Evolutionary conservation across 1,140 invertebrate genomes (phyloP), one percentile per base, ranked within the genome.

Genomic region (Sarcophaga bullata): DNA sequence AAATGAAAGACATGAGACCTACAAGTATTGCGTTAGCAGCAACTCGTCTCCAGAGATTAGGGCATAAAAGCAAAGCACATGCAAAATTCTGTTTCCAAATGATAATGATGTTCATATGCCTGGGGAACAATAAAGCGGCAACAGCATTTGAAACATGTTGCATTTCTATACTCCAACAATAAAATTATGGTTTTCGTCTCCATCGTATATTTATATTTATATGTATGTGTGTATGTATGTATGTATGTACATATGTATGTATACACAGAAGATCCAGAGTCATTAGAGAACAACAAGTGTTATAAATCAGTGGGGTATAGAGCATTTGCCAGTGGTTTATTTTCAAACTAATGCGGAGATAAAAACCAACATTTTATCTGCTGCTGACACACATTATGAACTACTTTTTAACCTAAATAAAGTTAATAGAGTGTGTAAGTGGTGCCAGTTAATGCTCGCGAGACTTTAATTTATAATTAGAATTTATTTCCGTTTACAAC

Each of bases 221-320:
- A 37, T 37, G 4, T 37, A 37, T 37, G 4, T 37, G 4, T 37
- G 4, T 37, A 37, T 37, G 25, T 37, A 37, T 37, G 25, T 37
- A 37, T 37, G 25, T 37, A 37, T 37, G 25, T 37, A 37, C 25
- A 37, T n/a, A n/a, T 37, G 25, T 37, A 37, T 37, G 4, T 37
- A 37, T 37, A 37, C 4, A 37, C 25, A 1, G 25, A 37, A 37
- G 25, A 37, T 37, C 25, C 25, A 37, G 25, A 58, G 54, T 58
- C 54, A 58, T 58, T 58, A 58, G n/a, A 58, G 54, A 15, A 58
- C 13, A 58, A 58, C 54, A 58, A 58, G 54, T 58, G 54, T 58
- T 58, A 58, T 58, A 58, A 58, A 58, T 58, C 54, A 58, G 54
- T 58, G 54, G 54, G 54, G 9, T 13, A 15, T 58, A 58, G 13